These are phyloP conservation scores for Oriolus oriolus DNA, from an alignment of 2,113 vertebrate genomes.

Conservation along the genomic window DNA sequence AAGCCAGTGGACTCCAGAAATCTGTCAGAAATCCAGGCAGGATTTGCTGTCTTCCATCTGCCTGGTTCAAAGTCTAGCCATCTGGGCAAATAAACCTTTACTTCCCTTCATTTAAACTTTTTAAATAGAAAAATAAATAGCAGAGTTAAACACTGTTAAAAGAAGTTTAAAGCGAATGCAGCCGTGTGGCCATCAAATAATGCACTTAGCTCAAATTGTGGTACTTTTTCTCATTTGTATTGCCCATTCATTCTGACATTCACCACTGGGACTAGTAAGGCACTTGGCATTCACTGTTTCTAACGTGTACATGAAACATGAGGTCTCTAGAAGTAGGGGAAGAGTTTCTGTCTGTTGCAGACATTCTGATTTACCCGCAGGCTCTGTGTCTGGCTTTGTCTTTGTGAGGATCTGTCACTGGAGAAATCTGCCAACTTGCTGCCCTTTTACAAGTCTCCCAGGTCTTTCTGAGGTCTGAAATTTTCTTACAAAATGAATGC, in stretches of 20 bases:
- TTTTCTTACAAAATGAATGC: background rate
- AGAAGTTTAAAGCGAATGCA: background rate
- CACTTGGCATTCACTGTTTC: background rate
- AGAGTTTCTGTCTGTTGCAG: background rate
- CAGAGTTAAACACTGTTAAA: background rate
- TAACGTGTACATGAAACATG: background rate
- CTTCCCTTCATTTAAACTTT: background rate
- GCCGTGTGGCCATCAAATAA: background rate
- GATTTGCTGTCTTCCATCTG: slow-evolving; percentile 17
- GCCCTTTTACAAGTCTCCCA: background rate
- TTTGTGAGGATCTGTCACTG: background rate
- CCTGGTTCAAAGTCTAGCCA: background rate
- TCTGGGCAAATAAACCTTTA: slow-evolving; percentile 2
- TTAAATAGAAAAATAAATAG: background rate
- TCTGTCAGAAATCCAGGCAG: slow-evolving; percentile 8
- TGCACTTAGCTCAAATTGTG: background rate
- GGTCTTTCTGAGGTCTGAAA: background rate
- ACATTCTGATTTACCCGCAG: background rate
- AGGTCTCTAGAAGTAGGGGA: background rate
- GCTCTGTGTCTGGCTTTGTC: background rate
- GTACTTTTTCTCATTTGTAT: background rate
- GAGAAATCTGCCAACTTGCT: background rate
- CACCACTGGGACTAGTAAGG: background rate
- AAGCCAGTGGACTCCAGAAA: background rate
- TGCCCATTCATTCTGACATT: background rate